Conservation (phyloP, 2,113 vertebrate species). For the Craseonycteris thonglongyai region DNA sequence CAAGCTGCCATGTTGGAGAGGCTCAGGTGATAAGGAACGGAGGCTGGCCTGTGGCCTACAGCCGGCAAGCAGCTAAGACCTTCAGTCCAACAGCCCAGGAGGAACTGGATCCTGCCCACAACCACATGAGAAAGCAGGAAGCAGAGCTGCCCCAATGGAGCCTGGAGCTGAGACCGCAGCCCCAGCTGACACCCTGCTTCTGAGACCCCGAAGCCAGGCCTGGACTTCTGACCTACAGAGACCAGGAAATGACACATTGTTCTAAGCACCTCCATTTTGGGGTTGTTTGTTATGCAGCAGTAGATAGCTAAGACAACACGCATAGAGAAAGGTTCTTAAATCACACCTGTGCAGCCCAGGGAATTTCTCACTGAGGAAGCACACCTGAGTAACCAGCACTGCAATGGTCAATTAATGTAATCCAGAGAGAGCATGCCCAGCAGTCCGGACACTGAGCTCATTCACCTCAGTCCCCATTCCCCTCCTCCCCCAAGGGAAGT, state of each 20-base stretch:
- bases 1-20: neutral
- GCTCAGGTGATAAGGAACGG: neutral
- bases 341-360: neutral
- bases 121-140: neutral
- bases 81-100: neutral
- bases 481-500: neutral
- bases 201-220: neutral
- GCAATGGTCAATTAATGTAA: neutral
- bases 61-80: neutral
- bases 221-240: neutral
- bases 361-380: neutral
- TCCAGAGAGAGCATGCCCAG: neutral
- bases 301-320: neutral
- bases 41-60: neutral
- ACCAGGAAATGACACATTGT: neutral
- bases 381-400: neutral
- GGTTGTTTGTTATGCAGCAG: neutral
- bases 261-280: neutral
- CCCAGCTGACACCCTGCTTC: neutral
- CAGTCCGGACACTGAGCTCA: neutral
- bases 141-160: neutral
- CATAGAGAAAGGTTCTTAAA: neutral
- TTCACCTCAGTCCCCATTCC: fast-evolving
- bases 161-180: neutral
- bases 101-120: neutral